These are phyloP conservation scores for Nettapus auritus DNA, from an alignment of 2,113 vertebrate genomes.

Conservation along the genomic window DNA sequence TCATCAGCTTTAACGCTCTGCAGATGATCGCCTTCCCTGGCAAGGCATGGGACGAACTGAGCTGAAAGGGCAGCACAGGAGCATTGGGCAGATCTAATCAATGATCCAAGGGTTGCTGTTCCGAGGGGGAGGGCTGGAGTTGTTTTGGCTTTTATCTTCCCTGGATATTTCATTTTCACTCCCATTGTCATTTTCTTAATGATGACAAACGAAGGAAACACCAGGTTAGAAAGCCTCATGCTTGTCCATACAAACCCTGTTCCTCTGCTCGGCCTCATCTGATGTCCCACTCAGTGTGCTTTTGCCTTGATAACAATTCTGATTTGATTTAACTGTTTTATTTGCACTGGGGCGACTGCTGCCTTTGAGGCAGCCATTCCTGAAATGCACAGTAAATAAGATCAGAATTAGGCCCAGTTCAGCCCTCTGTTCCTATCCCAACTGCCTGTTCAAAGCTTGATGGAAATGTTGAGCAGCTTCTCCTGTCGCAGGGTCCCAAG, in stretches of 20 bases:
- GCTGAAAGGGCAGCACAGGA: not conserved
- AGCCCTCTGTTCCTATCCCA: not conserved
- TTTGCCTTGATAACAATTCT: not conserved
- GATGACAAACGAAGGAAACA: constrained; percentile 25
- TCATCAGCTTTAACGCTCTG: not conserved
- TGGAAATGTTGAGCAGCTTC: not conserved
- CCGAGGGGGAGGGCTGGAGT: too few species aligned
- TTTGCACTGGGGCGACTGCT: not conserved
- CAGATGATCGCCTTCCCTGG: not conserved
- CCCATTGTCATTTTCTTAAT: not conserved
- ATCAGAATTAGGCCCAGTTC: not conserved
- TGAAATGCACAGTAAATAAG: not conserved
- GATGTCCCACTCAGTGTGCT: not conserved
- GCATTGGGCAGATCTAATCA: not conserved
- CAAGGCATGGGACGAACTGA: not conserved
- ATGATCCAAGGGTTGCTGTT: not conserved
- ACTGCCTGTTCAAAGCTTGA: not conserved
- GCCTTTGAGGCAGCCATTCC: not conserved
- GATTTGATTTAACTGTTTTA: not conserved
- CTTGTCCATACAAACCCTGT: not conserved
- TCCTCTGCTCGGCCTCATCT: not conserved
- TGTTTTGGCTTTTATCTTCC: not conserved
- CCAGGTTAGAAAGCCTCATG: not conserved
- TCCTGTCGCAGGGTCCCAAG: not conserved
- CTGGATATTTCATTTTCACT: not conserved